These are phyloP conservation scores for Liparis tanakae DNA, from an alignment of 2,797 vertebrate species.

Conservation along the genomic window DNA sequence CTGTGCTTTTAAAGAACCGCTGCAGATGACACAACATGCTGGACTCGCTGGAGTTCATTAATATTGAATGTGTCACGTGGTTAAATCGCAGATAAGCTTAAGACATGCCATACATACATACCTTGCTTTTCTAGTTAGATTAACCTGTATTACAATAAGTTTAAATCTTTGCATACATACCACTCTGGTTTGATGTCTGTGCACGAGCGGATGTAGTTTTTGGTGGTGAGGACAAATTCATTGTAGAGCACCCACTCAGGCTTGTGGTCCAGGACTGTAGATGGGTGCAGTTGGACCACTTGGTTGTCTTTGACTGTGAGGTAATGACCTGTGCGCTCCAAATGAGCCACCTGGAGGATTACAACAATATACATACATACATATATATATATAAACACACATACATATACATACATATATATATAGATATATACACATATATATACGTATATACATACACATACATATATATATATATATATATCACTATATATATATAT, in stretches of 20 bases:
- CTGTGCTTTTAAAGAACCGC: too few relatives aligned
- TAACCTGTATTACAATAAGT: background rate
- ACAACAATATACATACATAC: background rate
- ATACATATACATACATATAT: too few relatives aligned
- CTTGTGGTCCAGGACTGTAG: conserved; percentile 94
- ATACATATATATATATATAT: background rate
- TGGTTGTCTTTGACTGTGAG: conserved; percentile 96
- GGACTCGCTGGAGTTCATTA: too few relatives aligned
- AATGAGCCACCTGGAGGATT: conserved; percentile 88
- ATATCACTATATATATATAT: too few relatives aligned
- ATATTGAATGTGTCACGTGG: background rate
- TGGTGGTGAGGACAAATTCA: conserved; percentile 94
- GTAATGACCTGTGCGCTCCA: conserved; percentile 95
- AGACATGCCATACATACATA: background rate
- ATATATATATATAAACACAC: background rate
- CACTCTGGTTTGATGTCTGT: conserved; percentile 96
- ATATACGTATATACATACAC: too few relatives aligned
- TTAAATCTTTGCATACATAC: conserved; percentile 76
- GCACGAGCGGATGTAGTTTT: conserved; percentile 96
- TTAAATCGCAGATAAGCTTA: background rate
- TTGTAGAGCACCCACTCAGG: conserved; percentile 97
- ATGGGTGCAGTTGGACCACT: conserved; percentile 94
- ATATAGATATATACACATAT: background rate
- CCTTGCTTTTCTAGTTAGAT: background rate
- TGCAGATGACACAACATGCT: too few relatives aligned